Evolutionary conservation across 2,888 invertebrate genomes (phyloP).

Genomic region (Luperina nickerlii): DNA sequence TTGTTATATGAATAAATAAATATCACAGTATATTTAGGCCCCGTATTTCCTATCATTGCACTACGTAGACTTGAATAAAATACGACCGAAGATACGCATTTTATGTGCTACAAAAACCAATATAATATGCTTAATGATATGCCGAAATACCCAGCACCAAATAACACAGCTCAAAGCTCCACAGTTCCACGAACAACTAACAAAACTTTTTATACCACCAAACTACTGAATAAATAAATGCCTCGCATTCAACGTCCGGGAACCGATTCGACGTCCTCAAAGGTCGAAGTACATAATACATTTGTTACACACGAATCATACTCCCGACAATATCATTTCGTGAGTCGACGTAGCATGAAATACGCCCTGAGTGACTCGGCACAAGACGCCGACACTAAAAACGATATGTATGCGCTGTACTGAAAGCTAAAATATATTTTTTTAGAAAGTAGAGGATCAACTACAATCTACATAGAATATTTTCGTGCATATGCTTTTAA

Average conservation of each 20-base stretch:
- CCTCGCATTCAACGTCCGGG: slow-evolving; percentile 49
- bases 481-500: no score
- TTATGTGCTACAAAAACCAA: neutral
- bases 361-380: slow-evolving; percentile 90
- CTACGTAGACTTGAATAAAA: neutral
- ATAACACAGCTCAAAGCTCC: slow-evolving; percentile 15
- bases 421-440: slow-evolving; percentile 55
- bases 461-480: neutral
- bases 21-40: neutral
- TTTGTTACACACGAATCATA: slow-evolving; percentile 89
- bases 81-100: neutral
- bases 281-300: slow-evolving; percentile 81
- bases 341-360: slow-evolving; percentile 90
- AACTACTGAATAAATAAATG: slow-evolving; percentile 57
- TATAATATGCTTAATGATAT: neutral
- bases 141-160: neutral
- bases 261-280: slow-evolving; percentile 53
- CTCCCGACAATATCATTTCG: slow-evolving; percentile 89
- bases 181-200: slow-evolving; percentile 19
- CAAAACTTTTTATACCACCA: slow-evolving; percentile 25
- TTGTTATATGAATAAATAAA: no score
- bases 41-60: no score
- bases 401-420: slow-evolving; percentile 62
- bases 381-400: slow-evolving; percentile 85
- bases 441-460: neutral